phyloP scores from a whole-genome alignment of 2,797 vertebrate species.

The Paratrypauchen microcephalus region DNA sequence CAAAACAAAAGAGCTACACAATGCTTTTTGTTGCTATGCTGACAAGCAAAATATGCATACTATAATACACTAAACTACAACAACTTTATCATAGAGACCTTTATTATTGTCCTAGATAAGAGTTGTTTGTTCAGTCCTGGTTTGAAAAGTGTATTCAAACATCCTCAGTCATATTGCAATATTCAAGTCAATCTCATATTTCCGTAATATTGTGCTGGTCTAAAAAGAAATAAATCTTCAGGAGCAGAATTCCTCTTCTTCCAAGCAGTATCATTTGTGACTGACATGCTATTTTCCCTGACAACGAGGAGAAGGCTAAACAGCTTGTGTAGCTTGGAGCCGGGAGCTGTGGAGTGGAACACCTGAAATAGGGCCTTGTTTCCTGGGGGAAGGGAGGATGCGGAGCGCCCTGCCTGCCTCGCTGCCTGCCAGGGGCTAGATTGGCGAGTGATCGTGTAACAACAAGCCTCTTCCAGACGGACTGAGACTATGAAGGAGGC shows the following conservation, averaged over 20 bases:
- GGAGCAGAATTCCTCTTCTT: constrained; percentile 41
- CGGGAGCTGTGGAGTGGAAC: constrained; percentile 60
- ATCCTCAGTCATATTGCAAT: neutral
- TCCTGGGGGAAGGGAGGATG: constrained; percentile 61
- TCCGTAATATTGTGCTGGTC: too few species aligned
- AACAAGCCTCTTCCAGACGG: constrained; percentile 63
- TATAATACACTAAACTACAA: neutral
- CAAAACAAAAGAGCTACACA: constrained; percentile 18
- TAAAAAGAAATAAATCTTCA: constrained; percentile 7
- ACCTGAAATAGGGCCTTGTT: constrained; percentile 63
- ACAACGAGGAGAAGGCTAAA: constrained; percentile 26
- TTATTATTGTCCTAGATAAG: neutral
- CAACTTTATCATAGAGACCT: neutral
- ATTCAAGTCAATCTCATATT: neutral
- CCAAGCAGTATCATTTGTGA: constrained; percentile 16
- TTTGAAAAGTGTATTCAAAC: neutral
- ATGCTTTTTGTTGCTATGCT: neutral
- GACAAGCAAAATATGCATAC: neutral
- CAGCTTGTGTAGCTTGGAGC: constrained; percentile 48
- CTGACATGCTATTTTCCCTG: constrained; percentile 24
- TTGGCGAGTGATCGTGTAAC: constrained; percentile 62
- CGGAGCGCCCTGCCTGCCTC: constrained; percentile 30
- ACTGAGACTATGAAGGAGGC: constrained; percentile 48
- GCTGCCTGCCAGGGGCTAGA: constrained; percentile 62
- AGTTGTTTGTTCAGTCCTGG: neutral